Evolutionary conservation across 2,113 vertebrate species (phyloP), one percentile per base, ranked within the genome.

Genomic region (Gobio gobio): DNA sequence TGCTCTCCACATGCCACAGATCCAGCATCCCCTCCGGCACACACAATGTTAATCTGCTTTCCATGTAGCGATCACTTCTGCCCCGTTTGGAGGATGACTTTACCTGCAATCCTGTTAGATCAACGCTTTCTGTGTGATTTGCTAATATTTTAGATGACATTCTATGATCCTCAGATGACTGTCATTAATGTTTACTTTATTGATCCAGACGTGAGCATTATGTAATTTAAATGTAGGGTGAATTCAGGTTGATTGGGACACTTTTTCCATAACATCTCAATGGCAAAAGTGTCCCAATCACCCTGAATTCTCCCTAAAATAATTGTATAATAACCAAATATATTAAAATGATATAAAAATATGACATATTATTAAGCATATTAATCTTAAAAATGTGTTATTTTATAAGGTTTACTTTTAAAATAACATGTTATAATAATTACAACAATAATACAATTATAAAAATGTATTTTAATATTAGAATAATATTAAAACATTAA

Each of bases 1-100:
- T 84, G 87, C 83, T 45, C 82, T 79, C 82, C 73, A 33, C 54
- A 82, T 61, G 78, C 85, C n/a, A 82, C 54, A 82, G 75, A 63
- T 58, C 51, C 56, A 13, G n/a, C 68, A 76, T 51, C 51, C 63
- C 75, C 20, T 72, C 54, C 49, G 14, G 66, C 83, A 68, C 63
- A 61, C 77, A 68, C 76, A 82, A 18, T 81, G 78, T 81, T 61
- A 81, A 45, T 51, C 59, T 66, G 45, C 47, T 66, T 36, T 70
- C 29, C 80, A 2, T 68, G 20, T 36, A 54, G 22, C 33, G 26
- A 58, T 40, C 45, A 83, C 81, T 68, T 82, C 80, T 58, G 66
- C 33, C 49, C 10, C 7, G 51, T 66, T 20, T 51, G 43, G 43
- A 51, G 72, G 66, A 43, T 5, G 33, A 7, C 47, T 64, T 49